Percentiles rank a stretch among this genome's conserved stretches.
These are phyloP conservation scores for Grantiella picta DNA, from an alignment of 2,113 vertebrate species.

Conservation along the genomic window DNA sequence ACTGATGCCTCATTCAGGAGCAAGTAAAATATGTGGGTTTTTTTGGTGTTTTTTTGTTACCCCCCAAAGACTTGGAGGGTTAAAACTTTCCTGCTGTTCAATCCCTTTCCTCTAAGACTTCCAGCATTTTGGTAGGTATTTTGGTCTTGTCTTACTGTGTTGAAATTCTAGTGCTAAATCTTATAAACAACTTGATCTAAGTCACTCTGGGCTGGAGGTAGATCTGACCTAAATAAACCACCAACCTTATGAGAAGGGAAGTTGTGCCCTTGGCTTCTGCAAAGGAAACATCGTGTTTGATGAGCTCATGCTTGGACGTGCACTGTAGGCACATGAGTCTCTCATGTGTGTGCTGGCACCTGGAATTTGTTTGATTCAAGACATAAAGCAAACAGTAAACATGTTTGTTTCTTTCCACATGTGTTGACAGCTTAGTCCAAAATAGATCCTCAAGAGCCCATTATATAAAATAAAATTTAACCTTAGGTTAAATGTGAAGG, in stretches of 20 bases:
- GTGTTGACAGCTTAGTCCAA: not conserved
- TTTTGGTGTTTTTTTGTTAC: not conserved
- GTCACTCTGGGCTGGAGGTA: not conserved
- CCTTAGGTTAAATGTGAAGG: not conserved
- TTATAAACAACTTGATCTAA: not conserved
- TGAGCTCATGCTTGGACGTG: not conserved
- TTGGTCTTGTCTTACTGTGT: not conserved
- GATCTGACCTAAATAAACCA: not conserved
- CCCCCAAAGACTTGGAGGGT: not conserved
- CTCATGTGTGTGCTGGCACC: not conserved
- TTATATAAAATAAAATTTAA: not conserved
- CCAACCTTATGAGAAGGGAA: not conserved
- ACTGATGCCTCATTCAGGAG: not conserved
- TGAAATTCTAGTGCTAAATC: not conserved
- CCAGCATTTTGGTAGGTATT: not conserved
- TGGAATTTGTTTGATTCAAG: not conserved
- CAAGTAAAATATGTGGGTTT: not conserved
- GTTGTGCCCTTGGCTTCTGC: not conserved
- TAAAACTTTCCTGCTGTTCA: not conserved
- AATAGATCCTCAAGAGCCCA: not conserved
- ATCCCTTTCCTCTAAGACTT: not conserved
- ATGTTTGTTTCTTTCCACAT: not conserved
- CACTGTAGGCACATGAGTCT: not conserved
- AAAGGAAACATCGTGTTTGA: fast-evolving
- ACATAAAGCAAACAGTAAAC: not conserved